Conservation (phyloP, 2,888 invertebrate genomes). For the Nemurella pictetii region DNA sequence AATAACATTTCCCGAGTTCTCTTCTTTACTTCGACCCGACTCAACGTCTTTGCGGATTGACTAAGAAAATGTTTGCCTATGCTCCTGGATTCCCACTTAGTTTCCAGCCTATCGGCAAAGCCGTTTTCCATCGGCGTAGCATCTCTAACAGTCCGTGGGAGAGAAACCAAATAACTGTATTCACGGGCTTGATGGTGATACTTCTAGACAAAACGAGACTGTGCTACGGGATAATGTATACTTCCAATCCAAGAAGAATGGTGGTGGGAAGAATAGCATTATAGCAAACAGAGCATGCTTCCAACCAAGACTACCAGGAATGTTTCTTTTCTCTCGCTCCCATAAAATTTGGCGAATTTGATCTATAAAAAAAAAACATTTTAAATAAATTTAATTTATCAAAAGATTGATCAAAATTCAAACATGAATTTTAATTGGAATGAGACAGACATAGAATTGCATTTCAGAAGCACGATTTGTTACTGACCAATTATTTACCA, state of each 20-base stretch:
- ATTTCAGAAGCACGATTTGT: background rate
- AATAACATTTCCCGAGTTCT: conserved; percentile 22
- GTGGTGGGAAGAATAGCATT: background rate
- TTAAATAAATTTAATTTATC: no score
- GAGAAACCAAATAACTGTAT: conserved; percentile 10
- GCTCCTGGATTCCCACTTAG: conserved; percentile 26
- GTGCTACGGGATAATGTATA: background rate
- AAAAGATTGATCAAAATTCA: no score
- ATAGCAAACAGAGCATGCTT: background rate
- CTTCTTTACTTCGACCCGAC: background rate
- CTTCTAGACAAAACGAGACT: background rate
- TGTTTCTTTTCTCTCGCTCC: background rate
- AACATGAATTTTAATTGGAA: no score
- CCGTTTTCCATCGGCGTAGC: background rate
- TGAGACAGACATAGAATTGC: no score
- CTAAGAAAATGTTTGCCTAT: conserved; percentile 31
- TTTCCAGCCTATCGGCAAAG: background rate
- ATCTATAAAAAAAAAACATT: no score
- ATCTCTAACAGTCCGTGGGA: background rate
- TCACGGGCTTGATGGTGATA: background rate
- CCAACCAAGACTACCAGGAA: background rate
- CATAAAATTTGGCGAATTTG: no score
- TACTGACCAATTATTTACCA: background rate
- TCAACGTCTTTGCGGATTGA: conserved; percentile 11
- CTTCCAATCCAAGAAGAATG: background rate